Conservation (phyloP, 2,113 vertebrate genomes). For the Epinephelus cyanopodus region DNA sequence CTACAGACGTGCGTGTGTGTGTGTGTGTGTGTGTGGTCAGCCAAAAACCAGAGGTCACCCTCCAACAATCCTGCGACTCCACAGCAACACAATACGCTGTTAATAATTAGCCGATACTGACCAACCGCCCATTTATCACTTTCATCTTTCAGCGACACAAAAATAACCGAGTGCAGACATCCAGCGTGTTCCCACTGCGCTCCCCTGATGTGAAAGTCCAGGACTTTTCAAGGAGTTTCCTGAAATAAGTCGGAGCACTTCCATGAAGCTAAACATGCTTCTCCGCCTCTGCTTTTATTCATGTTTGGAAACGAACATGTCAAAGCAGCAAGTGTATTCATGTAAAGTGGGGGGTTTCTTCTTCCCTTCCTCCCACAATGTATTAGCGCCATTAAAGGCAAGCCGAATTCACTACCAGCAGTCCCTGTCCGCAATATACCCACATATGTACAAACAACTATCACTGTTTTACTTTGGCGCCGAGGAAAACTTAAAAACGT, state of each 20-base stretch:
- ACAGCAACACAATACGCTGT: constrained; percentile 53
- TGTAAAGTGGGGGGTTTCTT: neutral
- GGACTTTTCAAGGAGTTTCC: constrained; percentile 42
- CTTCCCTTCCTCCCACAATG: neutral
- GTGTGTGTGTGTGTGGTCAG: constrained; percentile 33
- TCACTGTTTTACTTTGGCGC: neutral
- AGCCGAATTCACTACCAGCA: neutral
- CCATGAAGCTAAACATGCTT: neutral
- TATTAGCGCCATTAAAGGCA: neutral
- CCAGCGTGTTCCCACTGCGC: constrained; percentile 18
- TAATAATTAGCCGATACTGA: constrained; percentile 63
- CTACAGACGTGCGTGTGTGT: constrained; percentile 34
- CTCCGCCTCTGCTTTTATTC: neutral
- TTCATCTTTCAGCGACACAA: neutral
- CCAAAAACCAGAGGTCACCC: constrained; percentile 46
- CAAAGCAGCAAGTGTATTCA: neutral
- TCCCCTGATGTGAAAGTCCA: constrained; percentile 3
- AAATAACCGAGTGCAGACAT: neutral
- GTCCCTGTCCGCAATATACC: neutral
- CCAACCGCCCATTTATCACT: constrained; percentile 22
- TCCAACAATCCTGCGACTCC: constrained; percentile 39
- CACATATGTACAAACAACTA: neutral
- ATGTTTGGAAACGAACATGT: neutral
- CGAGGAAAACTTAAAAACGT: neutral
- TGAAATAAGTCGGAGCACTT: constrained; percentile 9